These are phyloP conservation scores for Potamilus streckersoni DNA, from an alignment of 1,140 invertebrate genomes.

Conservation along the genomic window DNA sequence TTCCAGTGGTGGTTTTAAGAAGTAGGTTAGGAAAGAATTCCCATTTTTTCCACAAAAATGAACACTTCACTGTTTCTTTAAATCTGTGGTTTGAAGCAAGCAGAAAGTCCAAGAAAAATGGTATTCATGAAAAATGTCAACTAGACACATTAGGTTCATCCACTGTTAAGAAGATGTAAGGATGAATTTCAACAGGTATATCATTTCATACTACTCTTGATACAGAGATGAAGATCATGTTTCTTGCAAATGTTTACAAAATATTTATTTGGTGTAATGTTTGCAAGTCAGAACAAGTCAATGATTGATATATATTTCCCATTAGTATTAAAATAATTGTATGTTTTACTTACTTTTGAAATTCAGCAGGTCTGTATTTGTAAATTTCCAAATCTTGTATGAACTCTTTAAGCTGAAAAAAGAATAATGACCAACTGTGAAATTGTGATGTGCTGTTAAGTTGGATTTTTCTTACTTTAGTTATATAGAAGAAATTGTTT, in stretches of 20 bases:
- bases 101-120: too few species aligned
- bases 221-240: too few species aligned
- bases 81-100: too few species aligned
- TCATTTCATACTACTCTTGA: too few species aligned
- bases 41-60: too few species aligned
- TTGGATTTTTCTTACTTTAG: neutral
- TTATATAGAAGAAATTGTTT: neutral
- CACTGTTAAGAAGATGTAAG: too few species aligned
- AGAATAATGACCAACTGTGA: slow-evolving; percentile 12
- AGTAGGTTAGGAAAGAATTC: too few species aligned
- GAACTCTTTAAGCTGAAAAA: slow-evolving; percentile 50
- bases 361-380: slow-evolving; percentile 39
- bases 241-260: neutral
- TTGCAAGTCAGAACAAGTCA: neutral
- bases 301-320: neutral
- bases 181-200: too few species aligned
- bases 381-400: slow-evolving; percentile 51
- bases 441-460: neutral
- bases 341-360: slow-evolving; percentile 20
- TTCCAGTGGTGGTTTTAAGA: too few species aligned
- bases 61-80: too few species aligned
- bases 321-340: neutral
- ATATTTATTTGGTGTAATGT: neutral
- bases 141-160: too few species aligned
- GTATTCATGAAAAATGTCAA: too few species aligned